Conservation (phyloP, 1,140 invertebrate species). For the Trigoniulus corallinus region DNA sequence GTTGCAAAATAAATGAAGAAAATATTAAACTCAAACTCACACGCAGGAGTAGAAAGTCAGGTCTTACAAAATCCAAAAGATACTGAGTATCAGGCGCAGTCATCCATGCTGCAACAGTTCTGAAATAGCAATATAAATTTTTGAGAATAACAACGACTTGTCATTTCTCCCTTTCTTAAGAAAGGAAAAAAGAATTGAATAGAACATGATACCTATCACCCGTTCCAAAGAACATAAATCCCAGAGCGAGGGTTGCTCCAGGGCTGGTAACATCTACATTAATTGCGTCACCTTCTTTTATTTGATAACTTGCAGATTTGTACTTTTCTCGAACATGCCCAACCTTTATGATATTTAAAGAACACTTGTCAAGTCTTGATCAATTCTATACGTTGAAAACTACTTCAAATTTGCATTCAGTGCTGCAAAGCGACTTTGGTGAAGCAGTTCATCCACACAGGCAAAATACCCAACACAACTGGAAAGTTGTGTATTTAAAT, state of each 20-base stretch:
- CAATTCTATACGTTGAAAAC: no score
- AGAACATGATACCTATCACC: slow-evolving; percentile 37
- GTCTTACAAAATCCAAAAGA: slow-evolving; percentile 77
- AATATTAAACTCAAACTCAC: slow-evolving; percentile 9
- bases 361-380: no score
- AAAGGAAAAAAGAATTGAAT: slow-evolving; percentile 2
- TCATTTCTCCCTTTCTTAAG: no score
- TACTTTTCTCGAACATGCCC: slow-evolving; percentile 51
- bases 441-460: no score
- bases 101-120: slow-evolving; percentile 86
- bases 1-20: not conserved
- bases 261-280: slow-evolving; percentile 93
- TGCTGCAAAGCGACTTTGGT: no score
- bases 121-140: slow-evolving; percentile 17
- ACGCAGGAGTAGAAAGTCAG: slow-evolving; percentile 76
- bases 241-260: slow-evolving; percentile 82
- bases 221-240: slow-evolving; percentile 79
- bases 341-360: not conserved
- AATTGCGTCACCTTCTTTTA: slow-evolving; percentile 76
- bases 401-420: no score
- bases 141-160: not conserved
- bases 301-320: slow-evolving; percentile 60
- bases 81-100: slow-evolving; percentile 74
- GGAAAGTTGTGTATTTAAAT: no score
- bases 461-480: no score